phyloP scores from a whole-genome alignment of 2,113 vertebrate genomes.

The Uria lomvia region DNA sequence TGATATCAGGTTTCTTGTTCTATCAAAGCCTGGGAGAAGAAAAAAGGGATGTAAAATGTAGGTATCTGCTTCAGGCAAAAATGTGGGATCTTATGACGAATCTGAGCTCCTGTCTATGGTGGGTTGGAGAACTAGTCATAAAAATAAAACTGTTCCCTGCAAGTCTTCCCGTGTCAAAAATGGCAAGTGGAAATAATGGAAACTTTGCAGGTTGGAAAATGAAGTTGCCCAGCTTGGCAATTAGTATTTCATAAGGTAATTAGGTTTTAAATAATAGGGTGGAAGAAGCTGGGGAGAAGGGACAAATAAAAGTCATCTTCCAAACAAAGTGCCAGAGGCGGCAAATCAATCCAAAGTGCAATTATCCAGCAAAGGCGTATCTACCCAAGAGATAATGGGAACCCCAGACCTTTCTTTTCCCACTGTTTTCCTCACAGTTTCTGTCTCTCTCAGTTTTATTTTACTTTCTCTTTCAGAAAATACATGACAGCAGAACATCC shows the following conservation, averaged over 20 bases:
- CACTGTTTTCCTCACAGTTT: neutral
- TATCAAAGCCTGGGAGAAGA: neutral
- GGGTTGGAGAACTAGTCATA: neutral
- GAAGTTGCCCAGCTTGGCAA: neutral
- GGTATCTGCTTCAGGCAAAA: neutral
- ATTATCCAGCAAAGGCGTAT: neutral
- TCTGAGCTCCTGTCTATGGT: neutral
- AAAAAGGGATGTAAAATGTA: neutral
- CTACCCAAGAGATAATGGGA: neutral
- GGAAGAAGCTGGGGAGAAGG: neutral
- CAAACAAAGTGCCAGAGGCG: neutral
- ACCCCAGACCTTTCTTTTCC: neutral
- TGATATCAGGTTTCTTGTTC: neutral
- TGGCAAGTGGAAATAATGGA: neutral
- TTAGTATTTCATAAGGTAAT: neutral
- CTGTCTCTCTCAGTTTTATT: neutral
- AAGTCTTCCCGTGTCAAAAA: neutral
- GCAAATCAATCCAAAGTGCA: neutral
- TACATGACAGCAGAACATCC: conserved; percentile 31
- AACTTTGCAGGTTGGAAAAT: neutral
- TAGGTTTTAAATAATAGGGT: neutral
- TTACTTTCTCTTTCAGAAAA: conserved; percentile 28
- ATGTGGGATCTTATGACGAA: accelerated
- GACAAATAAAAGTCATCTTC: neutral
- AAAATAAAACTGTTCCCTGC: neutral